Percentiles rank a stretch among this genome's conserved stretches.
phyloP scores from a whole-genome alignment of 2,888 invertebrate genomes.

The Capitulum mitella region DNA sequence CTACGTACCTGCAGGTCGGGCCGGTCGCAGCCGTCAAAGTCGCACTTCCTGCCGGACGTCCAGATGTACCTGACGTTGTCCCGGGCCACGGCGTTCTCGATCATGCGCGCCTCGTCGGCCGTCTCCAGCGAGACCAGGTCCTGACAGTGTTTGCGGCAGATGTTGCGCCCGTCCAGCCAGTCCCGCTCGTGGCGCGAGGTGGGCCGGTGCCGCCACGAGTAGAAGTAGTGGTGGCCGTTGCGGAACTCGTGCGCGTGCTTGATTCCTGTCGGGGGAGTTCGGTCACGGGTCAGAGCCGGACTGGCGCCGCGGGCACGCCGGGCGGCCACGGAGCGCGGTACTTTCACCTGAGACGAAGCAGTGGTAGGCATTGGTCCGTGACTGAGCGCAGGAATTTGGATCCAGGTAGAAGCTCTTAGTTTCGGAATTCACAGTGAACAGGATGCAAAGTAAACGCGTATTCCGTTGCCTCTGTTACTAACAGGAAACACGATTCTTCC shows the following conservation, averaged over 20 bases:
- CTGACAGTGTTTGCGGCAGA: conserved; percentile 37
- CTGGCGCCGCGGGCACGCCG: too few relatives aligned
- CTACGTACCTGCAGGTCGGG: conserved; percentile 49
- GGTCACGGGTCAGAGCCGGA: too few relatives aligned
- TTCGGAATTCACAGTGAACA: too few relatives aligned
- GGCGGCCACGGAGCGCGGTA: too few relatives aligned
- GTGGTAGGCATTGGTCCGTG: too few relatives aligned
- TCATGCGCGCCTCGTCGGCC: conserved; percentile 33
- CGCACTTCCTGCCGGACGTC: conserved; percentile 87
- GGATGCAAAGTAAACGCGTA: too few relatives aligned
- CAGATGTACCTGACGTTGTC: conserved; percentile 59
- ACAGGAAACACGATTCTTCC: too few relatives aligned
- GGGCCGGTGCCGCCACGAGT: conserved; percentile 35
- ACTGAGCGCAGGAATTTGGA: too few relatives aligned
- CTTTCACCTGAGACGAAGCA: too few relatives aligned
- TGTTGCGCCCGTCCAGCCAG: conserved; percentile 36
- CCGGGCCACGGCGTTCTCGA: conserved; percentile 29
- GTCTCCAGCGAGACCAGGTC: conserved; percentile 35
- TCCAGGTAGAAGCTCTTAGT: too few relatives aligned
- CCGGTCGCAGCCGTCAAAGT: conserved; percentile 83
- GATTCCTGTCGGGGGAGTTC: not conserved
- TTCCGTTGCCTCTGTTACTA: too few relatives aligned
- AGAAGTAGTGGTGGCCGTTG: conserved; percentile 36
- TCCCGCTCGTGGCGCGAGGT: conserved; percentile 35
- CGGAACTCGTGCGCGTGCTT: conserved; percentile 33